Percentiles rank a stretch among this genome's conserved stretches.
These are phyloP conservation scores for Trissoscelio sp. DNA, from an alignment of 2,888 invertebrate genomes.

Conservation along the genomic window DNA sequence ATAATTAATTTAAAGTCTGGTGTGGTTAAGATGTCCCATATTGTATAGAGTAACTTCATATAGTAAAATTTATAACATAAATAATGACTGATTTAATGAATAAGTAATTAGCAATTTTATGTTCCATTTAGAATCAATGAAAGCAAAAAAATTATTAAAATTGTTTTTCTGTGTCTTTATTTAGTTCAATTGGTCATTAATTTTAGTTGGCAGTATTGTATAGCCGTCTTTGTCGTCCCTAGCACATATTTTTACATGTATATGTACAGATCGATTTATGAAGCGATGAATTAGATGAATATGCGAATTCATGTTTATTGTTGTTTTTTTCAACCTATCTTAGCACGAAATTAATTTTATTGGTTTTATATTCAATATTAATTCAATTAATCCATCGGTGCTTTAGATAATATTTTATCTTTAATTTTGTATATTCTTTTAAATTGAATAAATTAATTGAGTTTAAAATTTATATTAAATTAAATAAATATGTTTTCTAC, in stretches of 20 bases:
- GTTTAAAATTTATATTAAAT: too few relatives aligned
- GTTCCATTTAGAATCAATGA: conserved; percentile 65
- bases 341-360: too few relatives aligned
- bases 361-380: too few relatives aligned
- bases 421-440: too few relatives aligned
- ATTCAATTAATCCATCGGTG: too few relatives aligned
- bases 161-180: conserved; percentile 69
- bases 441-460: too few relatives aligned
- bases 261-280: conserved; percentile 80
- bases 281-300: conserved; percentile 78
- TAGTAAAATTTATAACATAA: conserved; percentile 77
- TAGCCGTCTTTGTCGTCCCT: conserved; percentile 71
- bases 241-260: conserved; percentile 81
- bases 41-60: conserved; percentile 78
- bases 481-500: too few relatives aligned
- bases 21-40: conserved; percentile 78
- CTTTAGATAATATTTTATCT: too few relatives aligned
- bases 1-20: conserved; percentile 76
- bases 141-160: conserved; percentile 69
- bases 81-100: conserved; percentile 77
- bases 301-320: too few relatives aligned
- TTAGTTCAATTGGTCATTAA: conserved; percentile 65
- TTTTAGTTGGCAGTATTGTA: conserved; percentile 71
- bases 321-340: too few relatives aligned
- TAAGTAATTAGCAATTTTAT: conserved; percentile 65